Evolutionary conservation across 2,113 vertebrate genomes (phyloP), one percentile per base, ranked within the genome.

Genomic region (Peromyscus maniculatus): DNA sequence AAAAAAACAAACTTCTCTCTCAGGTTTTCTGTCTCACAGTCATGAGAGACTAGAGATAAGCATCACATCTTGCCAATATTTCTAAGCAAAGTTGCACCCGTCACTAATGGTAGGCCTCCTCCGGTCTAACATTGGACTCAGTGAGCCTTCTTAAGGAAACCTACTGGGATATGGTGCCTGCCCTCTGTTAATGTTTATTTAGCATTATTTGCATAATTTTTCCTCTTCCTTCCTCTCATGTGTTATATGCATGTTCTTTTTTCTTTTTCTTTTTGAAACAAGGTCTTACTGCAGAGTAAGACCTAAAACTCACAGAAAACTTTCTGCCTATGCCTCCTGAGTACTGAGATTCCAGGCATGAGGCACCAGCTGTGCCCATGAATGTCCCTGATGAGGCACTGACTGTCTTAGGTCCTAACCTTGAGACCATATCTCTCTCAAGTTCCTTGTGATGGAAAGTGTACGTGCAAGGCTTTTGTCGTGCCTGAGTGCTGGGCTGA

Each of bases 401-500:
- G 0, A 9, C 28, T 17, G n/a, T 24, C 17, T 12, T 17, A 91
- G 62, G 26, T 26, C 46, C 13, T 31, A 31, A 52, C 80, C 55
- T 67, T 2, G 39, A 62, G 39, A 26, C 28, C 8, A 31, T 5
- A 0, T 52, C 78, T 69, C 43, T 57, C 17, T 21, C 52, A 28
- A 7, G n/a, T 7, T 49, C 31, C 17, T 3, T 9, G 17, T 13
- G 77, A n/a, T 24, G 24, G 3, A 5, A 52, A 11, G 0, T 0
- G 1, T 0, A 0, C 13, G 3, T 3, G 11, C 17, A 69, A 57
- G 4, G 17, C 31, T 90, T 74, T 71, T 74, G 49, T 59, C 86
- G 15, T 31, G 36, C n/a, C 24, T 74, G 24, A 3, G 2, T 89
- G 69, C 39, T 21, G 24, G 87, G 87, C 36, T 74, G 52, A 43